phyloP scores from a whole-genome alignment of 2,113 vertebrate species.

The Eudyptes chrysolophus region DNA sequence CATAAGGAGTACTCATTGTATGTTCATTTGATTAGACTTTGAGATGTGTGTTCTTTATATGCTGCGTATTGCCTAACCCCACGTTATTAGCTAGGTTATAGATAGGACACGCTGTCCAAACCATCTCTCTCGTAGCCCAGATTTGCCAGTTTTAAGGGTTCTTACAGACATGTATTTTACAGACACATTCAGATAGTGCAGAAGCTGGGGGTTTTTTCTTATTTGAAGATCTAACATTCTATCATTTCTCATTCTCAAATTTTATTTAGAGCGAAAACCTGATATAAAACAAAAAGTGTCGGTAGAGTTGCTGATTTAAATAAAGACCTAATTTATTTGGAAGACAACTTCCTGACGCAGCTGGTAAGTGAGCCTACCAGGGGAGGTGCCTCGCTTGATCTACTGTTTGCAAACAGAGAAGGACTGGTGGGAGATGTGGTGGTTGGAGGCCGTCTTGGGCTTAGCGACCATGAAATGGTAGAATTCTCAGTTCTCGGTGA shows the following conservation, averaged over 20 bases:
- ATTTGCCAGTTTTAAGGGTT: not conserved
- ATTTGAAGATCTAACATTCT: not conserved
- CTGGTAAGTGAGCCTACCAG: too few relatives aligned
- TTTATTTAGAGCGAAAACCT: not conserved
- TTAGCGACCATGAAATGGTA: too few relatives aligned
- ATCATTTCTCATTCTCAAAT: not conserved
- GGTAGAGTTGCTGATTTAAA: not conserved
- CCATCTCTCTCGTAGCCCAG: fast-evolving
- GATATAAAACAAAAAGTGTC: not conserved
- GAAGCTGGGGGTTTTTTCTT: not conserved
- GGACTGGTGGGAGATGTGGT: too few relatives aligned
- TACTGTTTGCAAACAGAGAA: too few relatives aligned
- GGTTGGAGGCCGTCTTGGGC: too few relatives aligned
- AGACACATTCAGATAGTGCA: not conserved
- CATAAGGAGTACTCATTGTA: not conserved
- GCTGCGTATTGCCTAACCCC: not conserved
- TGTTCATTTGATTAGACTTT: not conserved
- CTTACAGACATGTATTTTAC: not conserved
- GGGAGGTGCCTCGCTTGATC: too few relatives aligned
- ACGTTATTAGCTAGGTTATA: not conserved
- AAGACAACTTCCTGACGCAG: too few relatives aligned
- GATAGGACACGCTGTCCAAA: not conserved
- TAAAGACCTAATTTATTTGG: not conserved
- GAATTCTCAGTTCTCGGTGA: too few relatives aligned
- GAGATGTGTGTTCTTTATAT: not conserved